These are phyloP conservation scores for Chrysotoxum bicinctum DNA, from an alignment of 2,888 invertebrate species.

Conservation along the genomic window DNA sequence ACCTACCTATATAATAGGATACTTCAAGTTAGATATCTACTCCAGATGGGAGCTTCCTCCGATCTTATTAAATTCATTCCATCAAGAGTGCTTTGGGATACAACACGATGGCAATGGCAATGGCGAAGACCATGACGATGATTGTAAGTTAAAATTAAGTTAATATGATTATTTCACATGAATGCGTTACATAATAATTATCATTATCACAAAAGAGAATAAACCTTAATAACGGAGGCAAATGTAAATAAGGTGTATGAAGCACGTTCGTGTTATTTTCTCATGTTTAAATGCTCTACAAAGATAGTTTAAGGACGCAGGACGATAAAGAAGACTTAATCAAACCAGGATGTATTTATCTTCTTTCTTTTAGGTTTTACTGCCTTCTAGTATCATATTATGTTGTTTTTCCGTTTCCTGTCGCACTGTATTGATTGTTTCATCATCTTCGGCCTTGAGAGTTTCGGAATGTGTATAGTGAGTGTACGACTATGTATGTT, in stretches of 20 bases:
- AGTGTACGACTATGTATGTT: conserved; percentile 1
- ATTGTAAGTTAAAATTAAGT: conserved; percentile 43
- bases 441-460: conserved; percentile 27
- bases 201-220: conserved; percentile 42
- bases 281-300: neutral
- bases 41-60: neutral
- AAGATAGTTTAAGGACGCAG: neutral
- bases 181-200: conserved; percentile 64
- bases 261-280: conserved; percentile 33
- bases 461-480: neutral
- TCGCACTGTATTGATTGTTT: conserved; percentile 19
- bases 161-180: conserved; percentile 59
- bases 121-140: conserved; percentile 1
- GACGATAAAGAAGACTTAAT: neutral
- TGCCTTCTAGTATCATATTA: neutral
- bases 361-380: neutral
- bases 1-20: neutral
- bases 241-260: conserved; percentile 37
- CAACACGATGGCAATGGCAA: no score
- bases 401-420: conserved; percentile 25
- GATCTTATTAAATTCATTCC: neutral
- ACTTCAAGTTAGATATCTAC: neutral
- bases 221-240: neutral
- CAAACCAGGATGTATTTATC: neutral
- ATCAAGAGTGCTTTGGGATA: neutral